Evolutionary conservation across 2,113 vertebrate genomes (phyloP).

Genomic region (Poeciliopsis retropinna): DNA sequence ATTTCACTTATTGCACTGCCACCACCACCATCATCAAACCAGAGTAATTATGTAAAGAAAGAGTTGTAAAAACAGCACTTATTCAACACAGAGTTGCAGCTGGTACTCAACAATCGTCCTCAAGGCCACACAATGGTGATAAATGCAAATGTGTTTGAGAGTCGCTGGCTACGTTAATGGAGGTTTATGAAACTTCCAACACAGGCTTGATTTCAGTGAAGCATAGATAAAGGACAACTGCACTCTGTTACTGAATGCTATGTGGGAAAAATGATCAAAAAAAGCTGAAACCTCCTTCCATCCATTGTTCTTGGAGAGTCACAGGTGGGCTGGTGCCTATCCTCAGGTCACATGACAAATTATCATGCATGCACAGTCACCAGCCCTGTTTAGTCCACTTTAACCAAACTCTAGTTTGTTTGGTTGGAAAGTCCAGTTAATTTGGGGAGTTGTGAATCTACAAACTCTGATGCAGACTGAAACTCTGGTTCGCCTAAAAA

Average conservation of each 20-base stretch:
- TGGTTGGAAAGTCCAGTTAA: no score
- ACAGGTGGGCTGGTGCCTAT: neutral
- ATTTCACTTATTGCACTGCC: constrained; percentile 4
- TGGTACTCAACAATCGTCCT: constrained; percentile 11
- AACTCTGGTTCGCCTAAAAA: no score
- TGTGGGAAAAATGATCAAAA: neutral
- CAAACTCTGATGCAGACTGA: no score
- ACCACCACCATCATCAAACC: constrained; percentile 35
- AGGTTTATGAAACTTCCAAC: constrained; percentile 12
- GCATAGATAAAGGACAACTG: constrained; percentile 10
- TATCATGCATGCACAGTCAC: no score
- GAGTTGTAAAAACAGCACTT: constrained; percentile 3
- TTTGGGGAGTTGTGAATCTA: no score
- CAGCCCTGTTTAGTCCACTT: no score
- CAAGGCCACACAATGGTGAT: constrained; percentile 1
- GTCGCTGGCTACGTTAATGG: constrained; percentile 7
- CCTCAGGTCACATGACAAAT: no score
- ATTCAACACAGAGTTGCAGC: constrained; percentile 7
- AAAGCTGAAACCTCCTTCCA: neutral
- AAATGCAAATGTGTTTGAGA: constrained; percentile 10
- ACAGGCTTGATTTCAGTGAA: constrained; percentile 19
- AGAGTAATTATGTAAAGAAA: constrained; percentile 16
- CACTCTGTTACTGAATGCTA: neutral
- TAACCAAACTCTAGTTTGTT: no score
- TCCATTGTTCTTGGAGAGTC: neutral